Evolutionary conservation across 2,797 vertebrate species (phyloP), one percentile per base, ranked within the genome.

Genomic region (Hippopotamyrus pictus): DNA sequence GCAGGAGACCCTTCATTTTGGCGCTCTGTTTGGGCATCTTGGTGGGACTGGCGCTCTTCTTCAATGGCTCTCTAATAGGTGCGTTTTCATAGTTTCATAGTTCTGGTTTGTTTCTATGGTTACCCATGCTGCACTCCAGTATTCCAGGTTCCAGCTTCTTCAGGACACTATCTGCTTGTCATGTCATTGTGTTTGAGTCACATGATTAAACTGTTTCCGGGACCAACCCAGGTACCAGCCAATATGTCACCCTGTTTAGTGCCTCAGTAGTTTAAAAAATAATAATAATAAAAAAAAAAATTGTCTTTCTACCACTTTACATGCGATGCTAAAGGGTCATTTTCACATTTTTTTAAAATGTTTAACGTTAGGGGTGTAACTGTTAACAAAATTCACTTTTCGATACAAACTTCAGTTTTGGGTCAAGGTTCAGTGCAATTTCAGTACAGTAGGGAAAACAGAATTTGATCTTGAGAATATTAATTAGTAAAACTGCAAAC

Each of bases 21-120:
- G 97, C 96, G 3, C 97, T 99, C 76, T 98, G 97, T 79, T 94
- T 99, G 1, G 98, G 98, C 0, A 97, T 97, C 14, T 96, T 99
- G 84, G 91, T 98, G 0, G 98, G 98, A 41, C 96, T 99, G 89
- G 98, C 98, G 0, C 97, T 99, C 79, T 99, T 99, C 94, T 97
- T 99, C 53, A 99, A 99, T 3, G 98, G 98, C 92, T 98, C 98
- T 0, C 94, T 97, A 79, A 97, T 99, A 90, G 98, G 98, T 99
- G 92, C 96, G 93, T 41, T 51, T 53, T 46, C 57, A 46, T 44
- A 51, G 46, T 8, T 69, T 29, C 53, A 19, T 8, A 9, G n/a
- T 12, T 12, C 62, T 25, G 12, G 17, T 5, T 76, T 87, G 25
- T 12, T 50, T 1, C 90, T 76, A 88, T 73, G 65, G 65, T 69